phyloP scores from a whole-genome alignment of 1,140 invertebrate genomes.

The Potamilus streckersoni region DNA sequence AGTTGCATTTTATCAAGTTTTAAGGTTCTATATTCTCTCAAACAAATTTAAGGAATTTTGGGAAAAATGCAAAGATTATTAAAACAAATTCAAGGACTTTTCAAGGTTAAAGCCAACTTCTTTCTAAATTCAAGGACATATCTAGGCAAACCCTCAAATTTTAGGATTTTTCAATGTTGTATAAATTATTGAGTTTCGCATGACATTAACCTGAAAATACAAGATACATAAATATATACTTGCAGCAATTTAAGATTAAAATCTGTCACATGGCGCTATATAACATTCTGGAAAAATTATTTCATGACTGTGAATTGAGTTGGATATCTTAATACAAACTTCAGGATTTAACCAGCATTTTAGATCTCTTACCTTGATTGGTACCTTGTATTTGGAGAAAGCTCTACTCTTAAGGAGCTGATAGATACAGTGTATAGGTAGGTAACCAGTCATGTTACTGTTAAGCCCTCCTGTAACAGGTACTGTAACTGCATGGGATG shows the following conservation, averaged over 20 bases:
- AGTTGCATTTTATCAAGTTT: no score
- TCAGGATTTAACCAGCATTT: slow-evolving; percentile 13
- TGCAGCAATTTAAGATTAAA: background rate
- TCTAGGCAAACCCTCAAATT: no score
- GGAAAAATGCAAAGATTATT: no score
- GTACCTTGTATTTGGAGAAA: slow-evolving; percentile 93
- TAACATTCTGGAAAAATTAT: background rate
- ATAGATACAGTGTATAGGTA: slow-evolving; percentile 98
- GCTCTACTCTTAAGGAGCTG: slow-evolving; percentile 94
- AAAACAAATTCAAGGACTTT: no score
- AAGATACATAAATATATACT: background rate
- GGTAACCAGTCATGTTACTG: slow-evolving; percentile 88
- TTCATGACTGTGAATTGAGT: background rate
- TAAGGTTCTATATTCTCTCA: no score
- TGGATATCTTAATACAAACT: background rate
- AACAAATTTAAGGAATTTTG: no score
- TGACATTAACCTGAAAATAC: background rate
- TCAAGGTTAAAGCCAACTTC: no score
- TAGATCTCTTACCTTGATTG: slow-evolving; percentile 58
- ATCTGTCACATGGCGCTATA: background rate
- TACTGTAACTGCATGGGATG: slow-evolving; percentile 94
- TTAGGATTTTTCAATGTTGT: no score
- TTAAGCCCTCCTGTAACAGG: slow-evolving; percentile 92
- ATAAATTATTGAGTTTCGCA: background rate
- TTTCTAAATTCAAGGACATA: no score